These are phyloP conservation scores for Pantherophis guttatus DNA, from an alignment of 2,113 vertebrate genomes.

Conservation along the genomic window DNA sequence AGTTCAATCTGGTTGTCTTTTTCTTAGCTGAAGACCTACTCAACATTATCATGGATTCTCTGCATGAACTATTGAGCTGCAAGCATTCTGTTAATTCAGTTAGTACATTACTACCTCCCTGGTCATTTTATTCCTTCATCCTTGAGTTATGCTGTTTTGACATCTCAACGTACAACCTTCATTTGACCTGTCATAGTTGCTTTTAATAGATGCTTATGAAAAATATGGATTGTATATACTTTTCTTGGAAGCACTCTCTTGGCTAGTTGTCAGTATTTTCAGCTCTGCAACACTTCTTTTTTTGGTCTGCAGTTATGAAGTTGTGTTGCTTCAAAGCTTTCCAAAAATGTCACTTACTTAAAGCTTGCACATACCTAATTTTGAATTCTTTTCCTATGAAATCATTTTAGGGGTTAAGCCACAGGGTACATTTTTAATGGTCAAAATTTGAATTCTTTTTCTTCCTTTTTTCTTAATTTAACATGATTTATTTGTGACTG, in stretches of 20 bases:
- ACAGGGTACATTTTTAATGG: conserved; percentile 45
- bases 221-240: conserved; percentile 46
- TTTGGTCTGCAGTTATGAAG: conserved; percentile 56
- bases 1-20: neutral
- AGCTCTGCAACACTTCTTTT: conserved; percentile 61
- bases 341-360: conserved; percentile 44
- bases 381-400: conserved; percentile 62
- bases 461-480: conserved; percentile 9
- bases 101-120: neutral
- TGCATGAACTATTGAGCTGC: neutral
- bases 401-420: conserved; percentile 35
- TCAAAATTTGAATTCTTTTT: conserved; percentile 33
- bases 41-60: neutral
- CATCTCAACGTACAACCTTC: neutral
- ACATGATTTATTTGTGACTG: conserved; percentile 41
- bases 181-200: conserved; percentile 16
- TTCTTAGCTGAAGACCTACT: neutral
- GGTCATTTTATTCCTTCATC: neutral
- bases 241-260: conserved; percentile 40
- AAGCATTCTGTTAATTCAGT: neutral
- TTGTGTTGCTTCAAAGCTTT: conserved; percentile 44
- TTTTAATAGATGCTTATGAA: conserved; percentile 44
- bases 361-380: conserved; percentile 62
- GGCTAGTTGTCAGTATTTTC: conserved; percentile 54
- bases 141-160: neutral